Conservation (phyloP, 2,888 invertebrate genomes). For the Thecophora atra region DNA sequence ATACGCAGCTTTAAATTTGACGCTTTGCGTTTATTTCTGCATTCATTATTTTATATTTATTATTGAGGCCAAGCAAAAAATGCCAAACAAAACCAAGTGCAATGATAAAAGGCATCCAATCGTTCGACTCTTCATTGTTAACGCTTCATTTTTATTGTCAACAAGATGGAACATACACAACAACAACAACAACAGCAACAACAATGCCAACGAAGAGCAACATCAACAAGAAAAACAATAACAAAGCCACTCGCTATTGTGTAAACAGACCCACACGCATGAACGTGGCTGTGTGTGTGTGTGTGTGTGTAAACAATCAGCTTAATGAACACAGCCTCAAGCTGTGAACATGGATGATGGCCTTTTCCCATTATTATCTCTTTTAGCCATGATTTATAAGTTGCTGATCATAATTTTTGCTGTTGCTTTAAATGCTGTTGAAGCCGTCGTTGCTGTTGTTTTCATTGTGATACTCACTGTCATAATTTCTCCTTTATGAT, state of each 20-base stretch:
- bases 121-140: constrained; percentile 28
- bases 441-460: constrained; percentile 4
- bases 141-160: constrained; percentile 28
- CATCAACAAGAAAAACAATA: constrained; percentile 20
- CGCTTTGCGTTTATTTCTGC: background rate
- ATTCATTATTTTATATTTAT: background rate
- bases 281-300: background rate
- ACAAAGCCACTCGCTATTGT: background rate
- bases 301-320: constrained; percentile 7
- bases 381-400: constrained; percentile 32
- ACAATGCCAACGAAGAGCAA: background rate
- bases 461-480: background rate
- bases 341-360: constrained; percentile 9
- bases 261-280: background rate
- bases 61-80: background rate
- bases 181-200: background rate
- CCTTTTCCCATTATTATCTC: constrained; percentile 30
- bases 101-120: constrained; percentile 30
- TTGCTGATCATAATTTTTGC: constrained; percentile 33
- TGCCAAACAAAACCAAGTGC: no score
- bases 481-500: background rate
- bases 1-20: background rate
- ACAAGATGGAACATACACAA: constrained; percentile 1
- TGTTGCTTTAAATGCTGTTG: constrained; percentile 5
- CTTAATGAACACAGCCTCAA: constrained; percentile 8